These are phyloP conservation scores for Chrysoperla carnea DNA, from an alignment of 1,140 invertebrate species.

Conservation along the genomic window DNA sequence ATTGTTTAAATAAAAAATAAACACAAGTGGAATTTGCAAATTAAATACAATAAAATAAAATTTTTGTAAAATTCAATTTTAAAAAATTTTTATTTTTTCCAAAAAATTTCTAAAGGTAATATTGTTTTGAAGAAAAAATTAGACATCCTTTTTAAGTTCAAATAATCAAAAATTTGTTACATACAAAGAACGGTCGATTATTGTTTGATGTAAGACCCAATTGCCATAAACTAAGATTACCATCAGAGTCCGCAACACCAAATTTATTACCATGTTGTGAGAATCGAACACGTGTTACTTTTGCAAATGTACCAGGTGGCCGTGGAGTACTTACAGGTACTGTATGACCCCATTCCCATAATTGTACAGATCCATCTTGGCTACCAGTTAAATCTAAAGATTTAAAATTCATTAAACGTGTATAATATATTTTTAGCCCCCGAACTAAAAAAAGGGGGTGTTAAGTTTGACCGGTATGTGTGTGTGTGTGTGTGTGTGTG, in stretches of 20 bases:
- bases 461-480: too few species aligned
- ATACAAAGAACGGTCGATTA: slow-evolving; percentile 89
- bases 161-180: slow-evolving; percentile 21
- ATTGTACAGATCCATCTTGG: slow-evolving; percentile 89
- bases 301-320: slow-evolving; percentile 74
- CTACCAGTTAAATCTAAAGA: slow-evolving; percentile 80
- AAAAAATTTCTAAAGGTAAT: slow-evolving; percentile 2
- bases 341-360: slow-evolving; percentile 96
- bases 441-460: too few species aligned
- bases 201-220: slow-evolving; percentile 68
- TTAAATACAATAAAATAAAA: too few species aligned
- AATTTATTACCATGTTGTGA: slow-evolving; percentile 97
- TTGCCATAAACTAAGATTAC: slow-evolving; percentile 85
- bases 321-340: slow-evolving; percentile 78
- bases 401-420: too few species aligned
- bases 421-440: too few species aligned
- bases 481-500: background rate
- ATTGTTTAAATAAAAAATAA: too few species aligned
- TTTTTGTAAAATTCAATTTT: slow-evolving; percentile 1
- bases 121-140: background rate
- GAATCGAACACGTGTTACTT: slow-evolving; percentile 89
- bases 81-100: background rate
- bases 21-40: too few species aligned
- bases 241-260: slow-evolving; percentile 84
- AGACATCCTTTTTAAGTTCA: background rate